Conservation (phyloP, 1,140 invertebrate genomes). For the Apolygus lucorum region DNA sequence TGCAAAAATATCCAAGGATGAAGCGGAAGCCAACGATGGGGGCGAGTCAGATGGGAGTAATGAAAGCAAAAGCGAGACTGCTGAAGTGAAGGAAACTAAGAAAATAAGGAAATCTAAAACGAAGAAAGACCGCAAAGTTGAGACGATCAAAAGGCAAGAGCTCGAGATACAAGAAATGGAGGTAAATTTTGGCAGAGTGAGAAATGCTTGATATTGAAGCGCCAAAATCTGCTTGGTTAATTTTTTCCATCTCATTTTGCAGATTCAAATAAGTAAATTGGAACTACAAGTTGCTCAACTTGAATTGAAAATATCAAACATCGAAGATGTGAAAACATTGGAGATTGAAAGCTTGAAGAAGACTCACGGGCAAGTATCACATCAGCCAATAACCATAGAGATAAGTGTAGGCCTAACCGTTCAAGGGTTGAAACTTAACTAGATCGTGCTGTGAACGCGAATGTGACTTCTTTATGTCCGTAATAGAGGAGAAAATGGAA, state of each 20-base stretch:
- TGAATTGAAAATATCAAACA: slow-evolving; percentile 22
- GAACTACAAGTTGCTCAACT: slow-evolving; percentile 21
- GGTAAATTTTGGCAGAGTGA: neutral
- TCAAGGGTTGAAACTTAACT: too few species aligned
- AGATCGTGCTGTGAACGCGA: too few species aligned
- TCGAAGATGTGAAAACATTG: slow-evolving; percentile 15
- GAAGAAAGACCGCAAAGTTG: neutral
- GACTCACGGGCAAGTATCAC: slow-evolving; percentile 21
- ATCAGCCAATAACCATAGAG: neutral
- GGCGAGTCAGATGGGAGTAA: neutral
- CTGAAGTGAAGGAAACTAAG: neutral
- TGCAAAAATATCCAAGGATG: neutral
- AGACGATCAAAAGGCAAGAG: neutral
- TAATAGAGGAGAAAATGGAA: too few species aligned
- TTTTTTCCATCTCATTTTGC: neutral
- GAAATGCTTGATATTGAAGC: neutral
- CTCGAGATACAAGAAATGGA: neutral
- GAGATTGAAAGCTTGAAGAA: slow-evolving; percentile 23
- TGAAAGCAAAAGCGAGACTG: neutral
- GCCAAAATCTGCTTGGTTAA: neutral
- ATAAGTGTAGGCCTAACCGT: neutral
- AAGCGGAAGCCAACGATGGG: neutral
- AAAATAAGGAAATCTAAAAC: neutral
- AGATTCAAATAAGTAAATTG: slow-evolving; percentile 16
- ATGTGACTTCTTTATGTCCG: too few species aligned